These are phyloP conservation scores for Oreochromis aureus DNA, from an alignment of 2,113 vertebrate genomes.

Conservation along the genomic window DNA sequence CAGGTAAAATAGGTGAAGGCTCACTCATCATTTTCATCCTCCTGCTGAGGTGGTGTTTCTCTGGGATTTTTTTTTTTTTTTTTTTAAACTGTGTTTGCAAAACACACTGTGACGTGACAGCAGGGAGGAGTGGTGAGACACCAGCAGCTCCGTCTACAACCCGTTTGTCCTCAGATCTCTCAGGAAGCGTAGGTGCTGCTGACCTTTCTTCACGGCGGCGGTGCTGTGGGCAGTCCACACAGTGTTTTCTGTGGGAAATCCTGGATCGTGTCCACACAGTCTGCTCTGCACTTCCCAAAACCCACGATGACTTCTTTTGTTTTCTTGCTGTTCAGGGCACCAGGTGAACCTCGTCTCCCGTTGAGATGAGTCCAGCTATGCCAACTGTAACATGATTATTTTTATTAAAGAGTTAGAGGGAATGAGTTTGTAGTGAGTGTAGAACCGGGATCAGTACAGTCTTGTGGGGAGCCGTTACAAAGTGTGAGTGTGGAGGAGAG, in stretches of 20 bases:
- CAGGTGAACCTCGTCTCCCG: not conserved
- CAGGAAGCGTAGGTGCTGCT: not conserved
- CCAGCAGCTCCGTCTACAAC: not conserved
- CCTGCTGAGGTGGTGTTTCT: not conserved
- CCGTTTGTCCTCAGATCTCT: not conserved
- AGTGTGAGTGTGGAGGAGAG: not conserved
- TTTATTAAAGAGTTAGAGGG: not conserved
- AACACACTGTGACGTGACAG: not conserved
- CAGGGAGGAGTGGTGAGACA: not conserved
- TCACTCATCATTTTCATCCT: not conserved
- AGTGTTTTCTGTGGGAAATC: not conserved
- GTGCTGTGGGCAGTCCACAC: not conserved
- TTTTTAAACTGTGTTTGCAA: not conserved
- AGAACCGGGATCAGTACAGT: not conserved
- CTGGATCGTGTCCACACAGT: not conserved
- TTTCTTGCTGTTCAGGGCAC: not conserved
- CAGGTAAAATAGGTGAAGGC: not conserved
- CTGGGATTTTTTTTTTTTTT: not conserved
- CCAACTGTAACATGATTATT: not conserved
- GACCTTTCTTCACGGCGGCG: not conserved
- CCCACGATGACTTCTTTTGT: not conserved
- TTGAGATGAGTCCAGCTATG: not conserved
- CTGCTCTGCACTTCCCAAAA: not conserved
- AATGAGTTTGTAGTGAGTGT: accelerated
- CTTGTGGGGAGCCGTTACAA: not conserved